These are phyloP conservation scores for Pseudomyrmex dendroicus DNA, from an alignment of 1,140 invertebrate species.

Conservation along the genomic window DNA sequence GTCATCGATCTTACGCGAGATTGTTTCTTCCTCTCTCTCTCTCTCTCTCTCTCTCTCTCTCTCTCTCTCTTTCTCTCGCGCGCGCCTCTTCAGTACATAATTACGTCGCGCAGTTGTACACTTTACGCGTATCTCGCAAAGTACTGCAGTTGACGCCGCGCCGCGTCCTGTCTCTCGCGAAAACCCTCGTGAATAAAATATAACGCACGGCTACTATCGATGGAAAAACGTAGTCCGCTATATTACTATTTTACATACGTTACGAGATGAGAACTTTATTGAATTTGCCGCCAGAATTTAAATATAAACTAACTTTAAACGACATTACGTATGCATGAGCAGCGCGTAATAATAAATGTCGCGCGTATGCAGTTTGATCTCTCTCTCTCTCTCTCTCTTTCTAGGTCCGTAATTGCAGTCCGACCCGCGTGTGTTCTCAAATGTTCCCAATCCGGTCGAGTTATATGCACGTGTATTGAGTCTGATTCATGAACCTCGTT, in stretches of 20 bases:
- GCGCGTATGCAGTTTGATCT: constrained; percentile 15
- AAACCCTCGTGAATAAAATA: not conserved
- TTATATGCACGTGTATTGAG: constrained; percentile 19
- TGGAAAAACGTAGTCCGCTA: not conserved
- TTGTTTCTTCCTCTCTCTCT: constrained; percentile 27
- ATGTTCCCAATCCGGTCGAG: constrained; percentile 20
- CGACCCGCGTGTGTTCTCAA: constrained; percentile 24
- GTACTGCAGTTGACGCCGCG: not conserved
- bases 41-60: too few relatives aligned
- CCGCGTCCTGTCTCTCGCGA: not conserved
- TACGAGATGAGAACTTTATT: constrained; percentile 35
- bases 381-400: not conserved
- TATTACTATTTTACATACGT: constrained; percentile 17
- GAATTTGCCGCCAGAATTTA: constrained; percentile 31
- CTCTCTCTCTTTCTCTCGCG: too few relatives aligned
- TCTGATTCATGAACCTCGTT: constrained; percentile 41
- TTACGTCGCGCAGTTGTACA: constrained; percentile 15
- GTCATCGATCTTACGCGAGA: constrained; percentile 65
- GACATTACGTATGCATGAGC: constrained; percentile 32
- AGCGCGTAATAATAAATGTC: constrained; percentile 39
- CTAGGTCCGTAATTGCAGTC: constrained; percentile 49
- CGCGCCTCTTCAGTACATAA: constrained; percentile 43
- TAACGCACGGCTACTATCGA: not conserved
- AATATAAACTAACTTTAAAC: constrained; percentile 35
- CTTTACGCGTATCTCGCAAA: not conserved